A percentile compares a stretch with the other conserved stretches of the same genome.
phyloP scores from a whole-genome alignment of 2,888 invertebrate species.

The Ophion slaviceki region DNA sequence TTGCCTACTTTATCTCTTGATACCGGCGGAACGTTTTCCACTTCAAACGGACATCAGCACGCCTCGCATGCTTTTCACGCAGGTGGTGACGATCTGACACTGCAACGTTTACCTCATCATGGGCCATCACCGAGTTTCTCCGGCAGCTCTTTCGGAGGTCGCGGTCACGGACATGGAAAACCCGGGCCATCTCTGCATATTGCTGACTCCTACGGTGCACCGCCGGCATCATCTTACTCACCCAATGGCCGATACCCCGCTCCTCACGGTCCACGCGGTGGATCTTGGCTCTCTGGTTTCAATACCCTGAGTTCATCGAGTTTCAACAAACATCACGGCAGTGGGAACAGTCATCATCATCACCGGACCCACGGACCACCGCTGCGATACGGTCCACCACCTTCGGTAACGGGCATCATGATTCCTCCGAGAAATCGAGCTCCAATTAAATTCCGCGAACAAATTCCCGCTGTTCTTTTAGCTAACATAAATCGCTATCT shows the following conservation, averaged over 20 bases:
- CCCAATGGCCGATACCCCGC: slow-evolving; percentile 81
- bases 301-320: slow-evolving; percentile 46
- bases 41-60: slow-evolving; percentile 31
- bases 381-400: slow-evolving; percentile 65
- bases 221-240: slow-evolving; percentile 78
- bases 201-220: slow-evolving; percentile 74
- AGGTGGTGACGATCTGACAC: slow-evolving; percentile 68
- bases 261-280: slow-evolving; percentile 76
- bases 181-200: neutral
- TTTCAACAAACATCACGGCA: slow-evolving; percentile 52
- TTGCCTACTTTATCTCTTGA: slow-evolving; percentile 43
- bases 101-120: slow-evolving; percentile 72
- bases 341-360: slow-evolving; percentile 75
- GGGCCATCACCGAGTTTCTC: slow-evolving; percentile 58
- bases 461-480: slow-evolving; percentile 89
- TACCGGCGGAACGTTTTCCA: slow-evolving; percentile 60
- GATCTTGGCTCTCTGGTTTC: slow-evolving; percentile 48
- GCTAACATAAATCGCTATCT: slow-evolving; percentile 85
- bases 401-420: slow-evolving; percentile 73
- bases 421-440: slow-evolving; percentile 78
- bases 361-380: slow-evolving; percentile 72
- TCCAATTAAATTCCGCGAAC: slow-evolving; percentile 90
- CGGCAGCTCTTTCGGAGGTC: slow-evolving; percentile 62
- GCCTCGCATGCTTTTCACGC: slow-evolving; percentile 62
- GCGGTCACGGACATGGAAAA: slow-evolving; percentile 32